Evolutionary conservation across 1,140 invertebrate species (phyloP).

Genomic region (Nasonia giraulti): DNA sequence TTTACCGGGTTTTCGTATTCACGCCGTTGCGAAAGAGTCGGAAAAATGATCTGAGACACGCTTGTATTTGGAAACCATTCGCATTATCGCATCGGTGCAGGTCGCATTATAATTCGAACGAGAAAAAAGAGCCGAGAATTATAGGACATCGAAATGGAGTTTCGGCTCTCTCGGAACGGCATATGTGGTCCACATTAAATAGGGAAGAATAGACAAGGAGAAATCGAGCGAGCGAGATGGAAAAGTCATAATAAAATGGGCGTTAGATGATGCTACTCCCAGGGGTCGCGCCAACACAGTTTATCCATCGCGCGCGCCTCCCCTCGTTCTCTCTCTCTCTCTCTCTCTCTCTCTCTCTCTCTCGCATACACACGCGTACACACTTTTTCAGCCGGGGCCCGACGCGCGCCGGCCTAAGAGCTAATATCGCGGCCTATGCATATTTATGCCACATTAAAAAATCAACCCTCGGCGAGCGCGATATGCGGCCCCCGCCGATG

Average conservation of each 20-base stretch:
- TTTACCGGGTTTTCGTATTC: no score
- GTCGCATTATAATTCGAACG: no score
- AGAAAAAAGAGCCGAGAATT: no score
- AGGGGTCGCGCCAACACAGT: constrained; percentile 70
- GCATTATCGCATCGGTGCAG: no score
- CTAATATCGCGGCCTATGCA: constrained; percentile 73
- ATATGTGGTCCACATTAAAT: not conserved
- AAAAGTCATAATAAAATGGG: constrained; percentile 73
- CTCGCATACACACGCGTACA: constrained; percentile 14
- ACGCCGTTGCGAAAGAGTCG: no score
- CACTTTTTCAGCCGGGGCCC: constrained; percentile 57
- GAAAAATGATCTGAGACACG: no score
- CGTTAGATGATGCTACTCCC: constrained; percentile 71
- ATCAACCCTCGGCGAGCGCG: constrained; percentile 60
- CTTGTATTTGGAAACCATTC: no score
- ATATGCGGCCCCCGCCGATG: not conserved
- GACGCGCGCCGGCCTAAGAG: constrained; percentile 66
- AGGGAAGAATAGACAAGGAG: not conserved
- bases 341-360: constrained; percentile 9
- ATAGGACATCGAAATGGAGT: not conserved
- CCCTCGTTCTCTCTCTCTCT: constrained; percentile 8
- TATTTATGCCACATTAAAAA: constrained; percentile 75
- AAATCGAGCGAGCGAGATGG: constrained; percentile 49
- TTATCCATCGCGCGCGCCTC: constrained; percentile 69
- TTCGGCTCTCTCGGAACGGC: not conserved